Evolutionary conservation across 2,113 vertebrate species (phyloP).

Genomic region (Etheostoma cragini): DNA sequence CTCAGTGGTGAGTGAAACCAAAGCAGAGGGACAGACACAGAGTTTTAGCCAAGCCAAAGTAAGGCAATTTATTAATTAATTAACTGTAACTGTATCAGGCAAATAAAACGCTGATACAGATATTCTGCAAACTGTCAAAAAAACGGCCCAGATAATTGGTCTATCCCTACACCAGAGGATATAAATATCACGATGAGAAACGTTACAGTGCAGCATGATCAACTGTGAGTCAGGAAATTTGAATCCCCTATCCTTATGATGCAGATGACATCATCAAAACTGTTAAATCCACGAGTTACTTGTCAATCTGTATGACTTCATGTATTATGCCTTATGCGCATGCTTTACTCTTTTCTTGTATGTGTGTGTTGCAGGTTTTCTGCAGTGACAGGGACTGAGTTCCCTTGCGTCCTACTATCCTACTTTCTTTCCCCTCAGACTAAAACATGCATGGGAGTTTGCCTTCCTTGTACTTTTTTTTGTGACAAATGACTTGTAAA

Average conservation of each 20-base stretch:
- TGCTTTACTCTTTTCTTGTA: neutral
- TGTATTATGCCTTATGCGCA: neutral
- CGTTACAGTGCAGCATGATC: too few relatives aligned
- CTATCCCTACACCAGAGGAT: too few relatives aligned
- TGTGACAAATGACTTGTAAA: constrained; percentile 80
- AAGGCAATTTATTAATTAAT: too few relatives aligned
- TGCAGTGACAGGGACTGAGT: neutral
- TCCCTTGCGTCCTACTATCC: neutral
- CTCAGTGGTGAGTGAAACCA: too few relatives aligned
- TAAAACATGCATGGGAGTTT: neutral
- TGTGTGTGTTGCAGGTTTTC: neutral
- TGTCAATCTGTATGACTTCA: neutral
- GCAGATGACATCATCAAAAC: neutral
- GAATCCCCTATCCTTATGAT: neutral
- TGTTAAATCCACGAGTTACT: neutral
- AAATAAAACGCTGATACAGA: too few relatives aligned
- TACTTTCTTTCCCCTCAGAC: neutral
- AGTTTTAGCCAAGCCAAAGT: too few relatives aligned
- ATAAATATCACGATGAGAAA: too few relatives aligned
- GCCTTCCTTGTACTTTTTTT: constrained; percentile 12
- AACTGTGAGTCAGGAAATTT: neutral
- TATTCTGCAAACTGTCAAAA: too few relatives aligned
- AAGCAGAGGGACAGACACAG: too few relatives aligned
- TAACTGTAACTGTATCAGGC: too few relatives aligned
- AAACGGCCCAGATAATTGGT: too few relatives aligned